Conservation (phyloP, 2,113 vertebrate species). For the Leptosomus discolor region DNA sequence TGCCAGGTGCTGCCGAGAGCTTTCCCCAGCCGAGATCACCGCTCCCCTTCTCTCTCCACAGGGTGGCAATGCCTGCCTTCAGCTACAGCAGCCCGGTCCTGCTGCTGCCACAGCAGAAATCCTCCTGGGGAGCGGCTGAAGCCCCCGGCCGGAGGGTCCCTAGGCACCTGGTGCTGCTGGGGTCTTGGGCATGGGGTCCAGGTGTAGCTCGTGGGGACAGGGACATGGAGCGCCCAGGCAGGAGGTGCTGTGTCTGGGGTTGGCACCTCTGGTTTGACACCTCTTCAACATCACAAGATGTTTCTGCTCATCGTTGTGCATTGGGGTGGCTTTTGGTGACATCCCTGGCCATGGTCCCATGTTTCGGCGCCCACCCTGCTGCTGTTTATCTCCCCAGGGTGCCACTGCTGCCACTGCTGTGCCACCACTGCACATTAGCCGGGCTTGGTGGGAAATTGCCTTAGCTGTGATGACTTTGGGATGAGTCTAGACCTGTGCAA, state of each 20-base stretch:
- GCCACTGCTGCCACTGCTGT: rapidly evolving
- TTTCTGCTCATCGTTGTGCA: rapidly evolving
- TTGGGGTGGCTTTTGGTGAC: background rate
- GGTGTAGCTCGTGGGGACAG: background rate
- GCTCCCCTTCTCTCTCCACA: conserved; percentile 49
- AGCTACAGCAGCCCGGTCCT: background rate
- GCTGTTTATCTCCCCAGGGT: background rate
- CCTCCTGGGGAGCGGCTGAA: background rate
- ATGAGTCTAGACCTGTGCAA: background rate
- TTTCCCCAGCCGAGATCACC: background rate
- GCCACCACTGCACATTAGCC: rapidly evolving
- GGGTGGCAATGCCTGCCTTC: conserved; percentile 62
- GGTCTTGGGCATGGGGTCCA: rapidly evolving
- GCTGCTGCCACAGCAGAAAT: background rate
- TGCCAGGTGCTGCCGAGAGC: background rate
- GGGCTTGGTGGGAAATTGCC: background rate
- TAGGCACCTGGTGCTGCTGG: rapidly evolving
- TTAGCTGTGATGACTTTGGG: background rate
- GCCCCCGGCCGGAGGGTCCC: background rate
- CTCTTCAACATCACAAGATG: rapidly evolving
- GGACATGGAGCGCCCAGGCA: rapidly evolving
- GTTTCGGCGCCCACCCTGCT: background rate
- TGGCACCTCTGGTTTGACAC: background rate
- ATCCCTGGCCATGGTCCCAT: rapidly evolving
- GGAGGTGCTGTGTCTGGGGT: background rate